Conservation (phyloP, 2,113 vertebrate genomes). For the Fregetta grallaria region DNA sequence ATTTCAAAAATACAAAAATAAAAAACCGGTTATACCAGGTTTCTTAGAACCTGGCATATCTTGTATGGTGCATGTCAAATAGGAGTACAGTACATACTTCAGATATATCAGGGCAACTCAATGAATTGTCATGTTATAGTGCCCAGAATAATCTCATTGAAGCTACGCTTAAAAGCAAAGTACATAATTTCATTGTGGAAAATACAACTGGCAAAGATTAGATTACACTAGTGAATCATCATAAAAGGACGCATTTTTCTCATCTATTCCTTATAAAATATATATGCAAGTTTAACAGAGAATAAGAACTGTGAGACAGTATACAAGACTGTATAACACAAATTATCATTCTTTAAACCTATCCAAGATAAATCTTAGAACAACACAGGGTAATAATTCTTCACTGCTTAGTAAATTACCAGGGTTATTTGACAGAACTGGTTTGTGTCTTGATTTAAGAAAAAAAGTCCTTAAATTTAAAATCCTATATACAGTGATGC, state of each 20-base stretch:
- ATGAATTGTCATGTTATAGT: not conserved
- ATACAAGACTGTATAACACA: not conserved
- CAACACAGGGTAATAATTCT: not conserved
- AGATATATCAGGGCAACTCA: not conserved
- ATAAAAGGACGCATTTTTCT: not conserved
- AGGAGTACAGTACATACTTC: not conserved
- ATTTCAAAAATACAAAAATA: not conserved
- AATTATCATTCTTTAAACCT: not conserved
- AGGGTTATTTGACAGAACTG: not conserved
- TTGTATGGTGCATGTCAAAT: not conserved
- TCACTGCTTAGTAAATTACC: not conserved
- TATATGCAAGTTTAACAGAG: not conserved
- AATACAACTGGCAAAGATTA: not conserved
- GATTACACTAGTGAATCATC: not conserved
- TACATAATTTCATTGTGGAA: not conserved
- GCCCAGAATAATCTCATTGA: not conserved
- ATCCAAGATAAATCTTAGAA: not conserved
- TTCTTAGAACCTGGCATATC: not conserved
- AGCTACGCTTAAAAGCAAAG: not conserved
- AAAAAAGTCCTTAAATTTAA: not conserved
- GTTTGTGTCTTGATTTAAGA: not conserved
- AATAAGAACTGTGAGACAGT: not conserved
- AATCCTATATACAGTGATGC: not conserved
- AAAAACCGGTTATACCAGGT: not conserved
- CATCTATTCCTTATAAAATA: not conserved